Evolutionary conservation across 2,113 vertebrate species (phyloP).

Genomic region (Hippocampus guttulatus): DNA sequence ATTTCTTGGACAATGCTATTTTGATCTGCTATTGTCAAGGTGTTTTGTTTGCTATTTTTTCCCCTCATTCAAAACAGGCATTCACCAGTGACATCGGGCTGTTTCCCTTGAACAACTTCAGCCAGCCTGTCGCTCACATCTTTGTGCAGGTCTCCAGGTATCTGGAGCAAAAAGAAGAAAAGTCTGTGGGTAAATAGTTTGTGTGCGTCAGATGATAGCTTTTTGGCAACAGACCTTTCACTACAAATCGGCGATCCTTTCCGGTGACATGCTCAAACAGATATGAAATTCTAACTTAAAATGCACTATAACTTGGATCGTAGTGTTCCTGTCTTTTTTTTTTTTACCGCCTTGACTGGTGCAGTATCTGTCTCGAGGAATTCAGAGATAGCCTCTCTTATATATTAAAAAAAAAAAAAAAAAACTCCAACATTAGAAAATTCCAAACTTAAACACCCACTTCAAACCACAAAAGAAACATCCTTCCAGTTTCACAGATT

Average conservation of each 20-base stretch:
- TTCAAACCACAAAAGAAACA: neutral
- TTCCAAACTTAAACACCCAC: neutral
- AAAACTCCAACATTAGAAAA: neutral
- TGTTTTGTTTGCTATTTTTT: neutral
- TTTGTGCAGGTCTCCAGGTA: slow-evolving; percentile 87
- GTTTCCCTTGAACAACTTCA: slow-evolving; percentile 74
- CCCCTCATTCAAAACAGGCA: neutral
- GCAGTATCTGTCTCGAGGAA: too few species aligned
- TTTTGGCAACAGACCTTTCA: neutral
- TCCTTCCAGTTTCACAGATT: neutral
- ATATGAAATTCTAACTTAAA: neutral
- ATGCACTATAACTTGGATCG: too few species aligned
- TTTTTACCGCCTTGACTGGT: too few species aligned
- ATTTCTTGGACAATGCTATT: neutral
- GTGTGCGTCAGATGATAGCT: neutral
- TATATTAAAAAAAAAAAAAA: neutral
- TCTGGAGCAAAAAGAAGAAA: slow-evolving; percentile 62
- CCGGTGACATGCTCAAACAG: neutral
- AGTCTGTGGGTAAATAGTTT: neutral
- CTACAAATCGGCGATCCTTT: neutral
- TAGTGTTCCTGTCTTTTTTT: too few species aligned
- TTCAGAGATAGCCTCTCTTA: too few species aligned
- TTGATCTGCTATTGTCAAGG: neutral
- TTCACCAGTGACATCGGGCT: slow-evolving; percentile 76
- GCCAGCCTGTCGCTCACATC: slow-evolving; percentile 87